A percentile compares a stretch with the other conserved stretches of the same genome.
These are phyloP conservation scores for Sciurus niger DNA, from an alignment of 2,113 vertebrate species.

Conservation along the genomic window DNA sequence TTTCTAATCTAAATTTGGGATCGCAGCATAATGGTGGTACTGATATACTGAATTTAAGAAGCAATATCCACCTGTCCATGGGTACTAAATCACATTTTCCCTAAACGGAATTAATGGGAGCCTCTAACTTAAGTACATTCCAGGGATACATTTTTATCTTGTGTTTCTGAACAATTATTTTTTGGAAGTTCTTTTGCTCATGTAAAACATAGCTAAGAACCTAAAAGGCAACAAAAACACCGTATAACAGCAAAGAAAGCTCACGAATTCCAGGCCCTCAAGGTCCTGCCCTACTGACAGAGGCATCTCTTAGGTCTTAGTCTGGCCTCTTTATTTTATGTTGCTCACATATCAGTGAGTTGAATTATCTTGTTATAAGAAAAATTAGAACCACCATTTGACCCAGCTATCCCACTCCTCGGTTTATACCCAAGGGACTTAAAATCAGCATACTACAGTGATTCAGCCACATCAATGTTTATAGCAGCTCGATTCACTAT, in stretches of 20 bases:
- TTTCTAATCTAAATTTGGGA: not conserved
- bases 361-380: conserved; percentile 45
- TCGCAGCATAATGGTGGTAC: not conserved
- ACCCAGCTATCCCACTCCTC: too few species aligned
- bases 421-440: too few species aligned
- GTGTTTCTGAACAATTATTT: conserved; percentile 59
- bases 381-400: not conserved
- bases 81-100: not conserved
- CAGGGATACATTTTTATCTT: conserved; percentile 56
- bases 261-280: not conserved
- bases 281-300: not conserved
- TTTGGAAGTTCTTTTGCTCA: conserved; percentile 20
- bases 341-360: conserved; percentile 24
- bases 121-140: conserved; percentile 3
- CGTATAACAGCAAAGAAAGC: not conserved
- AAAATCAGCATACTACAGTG: too few species aligned
- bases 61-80: not conserved
- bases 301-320: not conserved
- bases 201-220: conserved; percentile 26
- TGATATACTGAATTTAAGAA: conserved; percentile 40
- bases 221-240: conserved; percentile 29
- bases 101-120: conserved; percentile 51
- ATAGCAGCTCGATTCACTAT: too few species aligned
- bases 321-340: not conserved
- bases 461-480: too few species aligned